Percentiles rank a stretch among this genome's conserved stretches.
Conservation (phyloP, 2,797 vertebrate species). For the Pogonophryne albipinna region DNA sequence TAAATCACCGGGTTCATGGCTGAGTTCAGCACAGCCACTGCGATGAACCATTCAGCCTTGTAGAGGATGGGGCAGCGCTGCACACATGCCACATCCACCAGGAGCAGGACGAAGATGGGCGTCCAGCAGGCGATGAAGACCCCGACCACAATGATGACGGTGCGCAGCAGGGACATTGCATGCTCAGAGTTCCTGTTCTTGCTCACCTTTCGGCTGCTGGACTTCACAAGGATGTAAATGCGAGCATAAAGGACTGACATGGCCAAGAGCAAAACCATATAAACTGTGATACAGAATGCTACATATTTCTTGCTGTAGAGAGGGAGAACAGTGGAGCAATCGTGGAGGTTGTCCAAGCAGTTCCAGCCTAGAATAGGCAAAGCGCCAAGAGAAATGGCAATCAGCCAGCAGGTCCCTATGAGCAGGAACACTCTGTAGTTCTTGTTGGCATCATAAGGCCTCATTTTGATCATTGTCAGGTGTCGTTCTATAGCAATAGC, state of each 20-base stretch:
- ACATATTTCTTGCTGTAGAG: constrained; percentile 95
- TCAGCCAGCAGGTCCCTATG: constrained; percentile 95
- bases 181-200: constrained; percentile 91
- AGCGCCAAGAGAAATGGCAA: constrained; percentile 89
- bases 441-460: constrained; percentile 94
- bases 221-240: constrained; percentile 94
- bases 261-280: constrained; percentile 89
- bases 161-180: constrained; percentile 94
- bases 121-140: constrained; percentile 97
- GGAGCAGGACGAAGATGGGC: constrained; percentile 92
- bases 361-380: constrained; percentile 98
- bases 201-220: constrained; percentile 93
- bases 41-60: constrained; percentile 92
- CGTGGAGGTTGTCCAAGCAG: constrained; percentile 89
- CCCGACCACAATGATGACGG: constrained; percentile 94
- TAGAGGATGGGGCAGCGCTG: constrained; percentile 88
- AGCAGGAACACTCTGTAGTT: constrained; percentile 96
- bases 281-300: constrained; percentile 93
- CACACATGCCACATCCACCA: constrained; percentile 92
- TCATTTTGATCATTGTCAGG: constrained; percentile 99
- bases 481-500: constrained; percentile 97
- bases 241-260: constrained; percentile 92
- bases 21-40: constrained; percentile 92
- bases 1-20: constrained; percentile 97
- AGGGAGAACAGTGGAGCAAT: constrained; percentile 94